Evolutionary conservation across 1,140 invertebrate species (phyloP), one percentile per base, ranked within the genome.

Genomic region (Drosophila azteca): DNA sequence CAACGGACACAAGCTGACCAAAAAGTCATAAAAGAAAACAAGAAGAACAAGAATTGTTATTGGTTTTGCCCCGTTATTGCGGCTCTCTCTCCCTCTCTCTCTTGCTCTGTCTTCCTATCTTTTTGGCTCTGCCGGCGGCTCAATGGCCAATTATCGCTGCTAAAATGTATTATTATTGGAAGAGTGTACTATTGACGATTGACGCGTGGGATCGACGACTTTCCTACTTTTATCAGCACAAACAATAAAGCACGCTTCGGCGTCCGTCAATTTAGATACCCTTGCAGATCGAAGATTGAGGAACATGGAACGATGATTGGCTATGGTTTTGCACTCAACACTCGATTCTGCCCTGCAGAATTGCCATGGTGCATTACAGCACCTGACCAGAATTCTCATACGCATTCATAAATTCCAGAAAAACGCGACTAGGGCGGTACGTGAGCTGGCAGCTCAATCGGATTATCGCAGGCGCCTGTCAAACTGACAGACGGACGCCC

Each of bases 91-190:
- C 35, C 35, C 17, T 13, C 49, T 20, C 24, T 46, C 39, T 62
- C 29, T 29, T 1, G 41, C n/a, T 20, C 22, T 44, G 24, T 43
- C 15, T 44, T 11, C 29, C 53, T 74, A 22, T 60, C 11, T 39
- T 46, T 46, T 50, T 39, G 22, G 45, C 26, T 45, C 11, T 46
- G 15, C 26, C 59, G 43, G n/a, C 55, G 54, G 48, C 80, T 61
- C 72, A 50, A 77, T 84, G 66, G 83, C 83, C 82, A 87, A 87
- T 87, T 87, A 87, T 82, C 46, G 78, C 66, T 79, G 69, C 70
- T 71, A 75, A 87, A 88, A 75, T 78, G 82, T 72, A 87, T 87
- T 84, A 84, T 78, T 85, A 87, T 85, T 81, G 65, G 61, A 51
- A 72, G 55, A 31, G 7, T 22, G 39, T 39, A 39, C 48, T 29